Percentiles rank a stretch among this genome's conserved stretches.
These are phyloP conservation scores for Leptothorax acervorum DNA, from an alignment of 2,888 invertebrate species.

Conservation along the genomic window DNA sequence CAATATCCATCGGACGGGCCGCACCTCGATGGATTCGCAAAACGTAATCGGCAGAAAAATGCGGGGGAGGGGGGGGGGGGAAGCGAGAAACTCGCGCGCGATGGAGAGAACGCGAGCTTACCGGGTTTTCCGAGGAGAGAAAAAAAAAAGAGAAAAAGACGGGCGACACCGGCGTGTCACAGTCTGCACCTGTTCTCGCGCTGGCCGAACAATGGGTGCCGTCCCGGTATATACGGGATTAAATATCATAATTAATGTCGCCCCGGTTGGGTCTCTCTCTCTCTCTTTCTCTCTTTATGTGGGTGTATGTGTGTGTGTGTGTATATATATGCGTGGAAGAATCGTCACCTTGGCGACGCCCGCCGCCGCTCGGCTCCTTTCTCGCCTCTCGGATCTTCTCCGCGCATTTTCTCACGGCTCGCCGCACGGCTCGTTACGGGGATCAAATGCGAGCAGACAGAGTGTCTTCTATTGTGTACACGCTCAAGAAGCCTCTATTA, in stretches of 20 bases:
- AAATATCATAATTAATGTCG: constrained; percentile 83
- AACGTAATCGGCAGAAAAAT: constrained; percentile 44
- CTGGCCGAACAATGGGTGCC: constrained; percentile 76
- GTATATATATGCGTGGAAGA: constrained; percentile 64
- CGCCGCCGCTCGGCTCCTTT: constrained; percentile 62
- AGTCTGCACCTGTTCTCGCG: constrained; percentile 73
- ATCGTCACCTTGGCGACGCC: constrained; percentile 78
- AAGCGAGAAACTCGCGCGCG: constrained; percentile 13
- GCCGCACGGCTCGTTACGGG: constrained; percentile 70
- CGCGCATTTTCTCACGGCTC: constrained; percentile 74
- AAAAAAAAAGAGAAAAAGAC: not conserved
- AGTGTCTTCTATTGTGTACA: constrained; percentile 73
- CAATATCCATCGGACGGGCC: constrained; percentile 57
- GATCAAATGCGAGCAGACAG: constrained; percentile 76
- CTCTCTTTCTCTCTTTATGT: not conserved
- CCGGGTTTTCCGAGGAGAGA: not conserved
- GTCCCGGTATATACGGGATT: constrained; percentile 75
- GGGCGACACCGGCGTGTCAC: constrained; percentile 53
- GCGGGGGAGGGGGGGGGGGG: not conserved
- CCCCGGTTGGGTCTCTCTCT: constrained; percentile 47
- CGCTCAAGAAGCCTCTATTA: constrained; percentile 71
- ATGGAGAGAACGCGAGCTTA: constrained; percentile 39
- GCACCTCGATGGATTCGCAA: constrained; percentile 37
- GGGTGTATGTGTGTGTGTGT: not conserved
- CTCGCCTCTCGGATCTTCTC: constrained; percentile 50